Base-by-base conservation (phyloP, 2,888 invertebrate genomes). In the Epirrhoe tristata region DNA sequence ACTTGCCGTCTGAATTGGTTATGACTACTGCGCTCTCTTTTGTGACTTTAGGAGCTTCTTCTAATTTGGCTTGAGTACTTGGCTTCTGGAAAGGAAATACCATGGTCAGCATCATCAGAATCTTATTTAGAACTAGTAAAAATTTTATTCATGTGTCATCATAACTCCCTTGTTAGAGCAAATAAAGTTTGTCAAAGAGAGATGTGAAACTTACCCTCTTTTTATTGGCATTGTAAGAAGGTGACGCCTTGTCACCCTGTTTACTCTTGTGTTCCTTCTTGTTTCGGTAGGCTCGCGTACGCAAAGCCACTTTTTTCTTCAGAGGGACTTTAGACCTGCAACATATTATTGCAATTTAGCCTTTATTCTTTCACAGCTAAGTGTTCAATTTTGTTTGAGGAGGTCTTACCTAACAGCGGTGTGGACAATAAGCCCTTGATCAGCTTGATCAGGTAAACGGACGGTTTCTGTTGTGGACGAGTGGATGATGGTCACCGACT, bases 391-490 rank as follows among this genome's bases (percentile, higher is more conserved):
- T 36, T 24, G 6, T 36, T 59, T 48, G 52, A 39, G 1, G 12
- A 48, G 46, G 55, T 63, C 66, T 73, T 81, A 93, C 94, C 94
- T 91, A 72, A 98, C 96, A 70, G 97, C 98, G 63, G 97, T 98
- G 82, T 98, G 98, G 1, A 98, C 96, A 71, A 97, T 97, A 43
- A 96, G 94, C 6, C 95, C 96, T 73, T 95, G 95, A 74, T 96
- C 96, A 74, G 95, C 95, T 71, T 96, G 96, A 70, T 96, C 96
- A 69, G 97, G 97, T 75, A 97, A 92, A 32, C 97, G 95, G 72
- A 97, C 97, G 72, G 97, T 97, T 93, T 98, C 98, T 68, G 97
- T 97, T 66, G 97, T 97, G 76, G 97, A 97, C 84, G 97, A 97
- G 94, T 98, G 98, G 82, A 98, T 97, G 86, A 98, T 97, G 78